phyloP scores from a whole-genome alignment of 2,113 vertebrate genomes.

The Scomber japonicus region DNA sequence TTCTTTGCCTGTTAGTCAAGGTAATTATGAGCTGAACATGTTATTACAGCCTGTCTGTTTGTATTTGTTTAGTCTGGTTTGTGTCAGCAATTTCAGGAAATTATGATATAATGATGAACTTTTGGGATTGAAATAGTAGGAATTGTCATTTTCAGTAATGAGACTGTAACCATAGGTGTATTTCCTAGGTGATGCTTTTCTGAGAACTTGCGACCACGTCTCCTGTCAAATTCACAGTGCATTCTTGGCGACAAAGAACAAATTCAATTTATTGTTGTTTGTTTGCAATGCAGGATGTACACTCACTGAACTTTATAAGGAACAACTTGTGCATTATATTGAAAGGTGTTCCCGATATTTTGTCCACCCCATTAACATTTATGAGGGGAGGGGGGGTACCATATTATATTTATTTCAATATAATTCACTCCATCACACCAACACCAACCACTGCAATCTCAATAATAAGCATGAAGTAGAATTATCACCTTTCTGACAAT shows the following conservation, averaged over 20 bases:
- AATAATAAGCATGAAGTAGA: too few relatives aligned
- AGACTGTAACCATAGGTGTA: not conserved
- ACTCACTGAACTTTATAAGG: not conserved
- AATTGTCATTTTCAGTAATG: not conserved
- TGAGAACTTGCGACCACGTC: not conserved
- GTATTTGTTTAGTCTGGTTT: not conserved
- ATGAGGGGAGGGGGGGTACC: too few relatives aligned
- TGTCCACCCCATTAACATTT: too few relatives aligned
- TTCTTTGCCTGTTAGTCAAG: constrained; percentile 27
- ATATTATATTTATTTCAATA: too few relatives aligned
- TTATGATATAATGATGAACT: constrained; percentile 2
- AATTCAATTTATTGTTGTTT: not conserved
- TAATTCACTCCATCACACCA: too few relatives aligned
- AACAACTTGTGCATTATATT: too few relatives aligned
- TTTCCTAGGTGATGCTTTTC: constrained; percentile 5
- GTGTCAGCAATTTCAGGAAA: constrained; percentile 25
- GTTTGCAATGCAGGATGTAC: not conserved
- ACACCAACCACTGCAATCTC: too few relatives aligned
- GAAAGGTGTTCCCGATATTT: too few relatives aligned
- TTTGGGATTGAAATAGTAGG: not conserved
- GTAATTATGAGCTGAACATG: constrained; percentile 26
- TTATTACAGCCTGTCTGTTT: not conserved
- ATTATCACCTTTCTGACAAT: too few relatives aligned
- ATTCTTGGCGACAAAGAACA: too few relatives aligned
- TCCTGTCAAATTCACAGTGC: not conserved